Conservation (phyloP, 2,888 invertebrate genomes). For the Mimachlamys varia region DNA sequence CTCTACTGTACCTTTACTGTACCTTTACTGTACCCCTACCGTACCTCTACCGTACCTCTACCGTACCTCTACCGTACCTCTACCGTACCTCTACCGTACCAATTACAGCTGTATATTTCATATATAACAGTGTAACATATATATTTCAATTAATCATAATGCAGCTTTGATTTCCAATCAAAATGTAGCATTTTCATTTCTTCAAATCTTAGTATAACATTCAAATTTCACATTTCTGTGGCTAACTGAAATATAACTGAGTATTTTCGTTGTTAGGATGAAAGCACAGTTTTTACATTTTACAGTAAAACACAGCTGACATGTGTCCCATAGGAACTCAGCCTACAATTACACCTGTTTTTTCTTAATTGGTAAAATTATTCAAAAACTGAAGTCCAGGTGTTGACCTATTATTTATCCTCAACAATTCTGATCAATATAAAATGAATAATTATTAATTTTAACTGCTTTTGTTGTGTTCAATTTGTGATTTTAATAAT, state of each 20-base stretch:
- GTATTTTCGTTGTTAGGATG: too few relatives aligned
- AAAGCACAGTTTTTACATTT: too few relatives aligned
- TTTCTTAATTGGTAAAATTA: not conserved
- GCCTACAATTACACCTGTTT: not conserved
- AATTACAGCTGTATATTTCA: too few relatives aligned
- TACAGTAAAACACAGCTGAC: too few relatives aligned
- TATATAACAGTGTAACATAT: not conserved
- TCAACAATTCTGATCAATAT: not conserved
- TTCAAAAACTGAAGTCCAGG: not conserved
- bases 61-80: too few relatives aligned
- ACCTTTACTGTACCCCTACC: too few relatives aligned
- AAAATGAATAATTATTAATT: not conserved
- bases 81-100: too few relatives aligned
- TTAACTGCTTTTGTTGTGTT: not conserved
- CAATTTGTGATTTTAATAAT: not conserved
- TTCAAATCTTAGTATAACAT: not conserved
- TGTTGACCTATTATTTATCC: not conserved
- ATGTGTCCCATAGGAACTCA: too few relatives aligned
- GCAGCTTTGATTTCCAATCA: not conserved
- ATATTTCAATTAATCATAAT: not conserved
- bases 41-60: too few relatives aligned
- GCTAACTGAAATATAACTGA: too few relatives aligned
- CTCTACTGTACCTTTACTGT: too few relatives aligned
- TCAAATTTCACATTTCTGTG: not conserved
- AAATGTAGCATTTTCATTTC: not conserved